Conservation (phyloP, 37 sponge, comb jelly and placozoan species). For the Chondrilla cf. caribensis region DNA sequence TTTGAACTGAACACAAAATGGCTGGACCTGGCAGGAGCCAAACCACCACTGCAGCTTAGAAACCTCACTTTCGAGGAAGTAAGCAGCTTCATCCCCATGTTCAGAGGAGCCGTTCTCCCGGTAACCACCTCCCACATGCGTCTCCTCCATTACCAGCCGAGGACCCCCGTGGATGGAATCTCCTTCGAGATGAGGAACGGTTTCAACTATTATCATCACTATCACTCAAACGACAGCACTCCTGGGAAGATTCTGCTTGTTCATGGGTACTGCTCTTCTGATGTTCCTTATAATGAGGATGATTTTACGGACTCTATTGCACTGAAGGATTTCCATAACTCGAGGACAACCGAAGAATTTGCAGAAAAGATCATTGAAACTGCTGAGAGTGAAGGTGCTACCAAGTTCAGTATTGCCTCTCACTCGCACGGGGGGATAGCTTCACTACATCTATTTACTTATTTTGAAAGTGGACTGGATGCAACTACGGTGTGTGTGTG, state of each 20-base stretch:
- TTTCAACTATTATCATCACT: constrained; percentile 1
- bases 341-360: constrained; percentile 31
- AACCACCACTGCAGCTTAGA: constrained; percentile 33
- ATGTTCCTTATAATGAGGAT: constrained; percentile 22
- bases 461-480: constrained; percentile 39
- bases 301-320: constrained; percentile 35
- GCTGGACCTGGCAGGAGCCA: constrained; percentile 4
- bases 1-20: constrained; percentile 13
- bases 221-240: neutral
- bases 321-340: constrained; percentile 38
- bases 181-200: constrained; percentile 22
- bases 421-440: constrained; percentile 61
- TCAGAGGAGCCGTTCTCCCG: neutral
- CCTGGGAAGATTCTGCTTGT: constrained; percentile 29
- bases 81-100: constrained; percentile 26
- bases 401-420: constrained; percentile 36
- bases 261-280: constrained; percentile 54
- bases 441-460: constrained; percentile 40
- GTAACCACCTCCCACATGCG: neutral
- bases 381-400: constrained; percentile 8
- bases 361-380: constrained; percentile 24
- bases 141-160: neutral
- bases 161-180: neutral
- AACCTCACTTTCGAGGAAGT: constrained; percentile 43
- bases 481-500: constrained; percentile 15